Percentiles rank a stretch among this genome's conserved stretches.
Evolutionary conservation across 2,797 vertebrate species (phyloP).

Genomic region (Strix occidentalis): DNA sequence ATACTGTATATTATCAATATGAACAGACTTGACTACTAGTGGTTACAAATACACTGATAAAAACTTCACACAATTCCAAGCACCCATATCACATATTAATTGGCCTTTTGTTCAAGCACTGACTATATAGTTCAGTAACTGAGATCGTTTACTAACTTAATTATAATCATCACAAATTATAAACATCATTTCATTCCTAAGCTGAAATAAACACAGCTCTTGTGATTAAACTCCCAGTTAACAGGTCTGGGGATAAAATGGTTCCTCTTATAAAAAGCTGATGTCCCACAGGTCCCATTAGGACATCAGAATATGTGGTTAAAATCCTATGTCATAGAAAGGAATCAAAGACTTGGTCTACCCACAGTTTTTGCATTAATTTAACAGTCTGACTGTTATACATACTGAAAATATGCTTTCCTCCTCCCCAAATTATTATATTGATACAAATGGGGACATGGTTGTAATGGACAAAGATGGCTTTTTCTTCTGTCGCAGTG

Average conservation of each 20-base stretch:
- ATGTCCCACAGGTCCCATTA: neutral
- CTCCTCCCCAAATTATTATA: neutral
- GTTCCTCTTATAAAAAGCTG: neutral
- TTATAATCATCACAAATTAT: neutral
- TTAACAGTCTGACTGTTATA: neutral
- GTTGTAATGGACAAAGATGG: neutral
- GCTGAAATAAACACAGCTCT: neutral
- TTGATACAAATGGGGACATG: neutral
- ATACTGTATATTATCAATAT: neutral
- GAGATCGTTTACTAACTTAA: neutral
- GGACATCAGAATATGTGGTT: neutral
- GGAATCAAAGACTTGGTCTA: neutral
- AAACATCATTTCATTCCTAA: neutral
- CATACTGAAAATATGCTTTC: neutral
- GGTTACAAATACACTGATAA: neutral
- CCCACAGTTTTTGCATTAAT: neutral
- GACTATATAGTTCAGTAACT: neutral
- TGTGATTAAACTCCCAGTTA: neutral
- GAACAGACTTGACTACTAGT: neutral
- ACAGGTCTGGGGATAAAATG: neutral
- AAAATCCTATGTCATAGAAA: neutral
- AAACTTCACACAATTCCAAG: neutral
- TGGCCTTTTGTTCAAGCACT: neutral
- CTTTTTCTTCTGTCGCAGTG: neutral
- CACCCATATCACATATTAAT: neutral